Evolutionary conservation across 1,140 invertebrate genomes (phyloP).

Genomic region (Zaprionus inermis): DNA sequence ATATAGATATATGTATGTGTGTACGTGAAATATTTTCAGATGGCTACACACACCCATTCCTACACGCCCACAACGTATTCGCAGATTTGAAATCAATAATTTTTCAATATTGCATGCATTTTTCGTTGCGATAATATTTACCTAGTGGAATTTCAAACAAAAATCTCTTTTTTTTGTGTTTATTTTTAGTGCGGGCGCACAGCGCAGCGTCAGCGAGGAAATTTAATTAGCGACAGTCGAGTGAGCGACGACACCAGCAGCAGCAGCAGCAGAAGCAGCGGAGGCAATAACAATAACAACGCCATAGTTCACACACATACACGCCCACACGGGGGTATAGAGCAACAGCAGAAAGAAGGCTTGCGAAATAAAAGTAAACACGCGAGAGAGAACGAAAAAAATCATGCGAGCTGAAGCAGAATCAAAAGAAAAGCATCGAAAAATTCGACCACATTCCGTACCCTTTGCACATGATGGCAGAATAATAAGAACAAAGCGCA

Average conservation of each 20-base stretch:
- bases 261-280: background rate
- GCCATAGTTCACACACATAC: slow-evolving; percentile 18
- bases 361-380: slow-evolving; percentile 49
- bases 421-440: slow-evolving; percentile 16
- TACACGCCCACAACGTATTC: background rate
- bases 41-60: background rate
- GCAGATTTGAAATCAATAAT: slow-evolving; percentile 14
- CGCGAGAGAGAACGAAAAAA: slow-evolving; percentile 19
- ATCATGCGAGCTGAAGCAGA: slow-evolving; percentile 40
- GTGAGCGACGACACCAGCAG: slow-evolving; percentile 52
- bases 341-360: slow-evolving; percentile 14
- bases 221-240: slow-evolving; percentile 77
- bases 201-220: slow-evolving; percentile 72
- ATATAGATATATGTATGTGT: background rate
- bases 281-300: slow-evolving; percentile 1
- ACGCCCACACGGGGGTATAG: slow-evolving; percentile 5
- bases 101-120: slow-evolving; percentile 21
- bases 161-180: slow-evolving; percentile 60
- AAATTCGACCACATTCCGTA: slow-evolving; percentile 41
- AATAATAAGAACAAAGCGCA: slow-evolving; percentile 14
- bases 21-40: background rate
- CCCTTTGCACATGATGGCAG: slow-evolving; percentile 67
- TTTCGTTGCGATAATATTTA: slow-evolving; percentile 40
- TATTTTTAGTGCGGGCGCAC: slow-evolving; percentile 66
- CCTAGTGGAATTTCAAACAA: slow-evolving; percentile 40